These are phyloP conservation scores for Sebastes iracundus DNA, from an alignment of 2,797 vertebrate genomes.

Conservation along the genomic window DNA sequence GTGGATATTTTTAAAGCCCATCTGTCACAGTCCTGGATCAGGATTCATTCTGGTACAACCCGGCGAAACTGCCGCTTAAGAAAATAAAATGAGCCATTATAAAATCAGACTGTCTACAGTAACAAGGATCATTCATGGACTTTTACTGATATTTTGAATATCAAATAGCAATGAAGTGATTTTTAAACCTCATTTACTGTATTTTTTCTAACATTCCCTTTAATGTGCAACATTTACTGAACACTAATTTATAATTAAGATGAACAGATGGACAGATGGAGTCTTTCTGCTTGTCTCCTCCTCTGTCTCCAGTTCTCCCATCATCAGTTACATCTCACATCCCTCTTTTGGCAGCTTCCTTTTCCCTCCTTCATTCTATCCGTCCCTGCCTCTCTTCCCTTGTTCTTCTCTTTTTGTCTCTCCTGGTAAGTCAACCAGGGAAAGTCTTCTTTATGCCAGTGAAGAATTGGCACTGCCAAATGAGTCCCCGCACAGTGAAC, in stretches of 20 bases:
- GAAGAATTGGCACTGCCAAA: slow-evolving; percentile 37
- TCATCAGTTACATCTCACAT: slow-evolving; percentile 16
- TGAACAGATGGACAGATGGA: slow-evolving; percentile 33
- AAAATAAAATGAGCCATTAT: neutral
- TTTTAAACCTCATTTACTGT: neutral
- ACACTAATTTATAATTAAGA: neutral
- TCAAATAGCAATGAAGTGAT: neutral
- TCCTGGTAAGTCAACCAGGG: slow-evolving; percentile 27
- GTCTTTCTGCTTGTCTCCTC: slow-evolving; percentile 21
- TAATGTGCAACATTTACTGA: slow-evolving; percentile 6
- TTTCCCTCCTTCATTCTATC: neutral
- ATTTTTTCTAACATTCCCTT: neutral
- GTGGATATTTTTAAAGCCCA: slow-evolving; percentile 1
- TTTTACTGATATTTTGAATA: neutral
- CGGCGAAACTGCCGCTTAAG: neutral
- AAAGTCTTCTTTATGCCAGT: slow-evolving; percentile 27
- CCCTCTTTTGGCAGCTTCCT: slow-evolving; percentile 8
- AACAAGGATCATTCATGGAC: neutral
- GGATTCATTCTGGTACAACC: neutral
- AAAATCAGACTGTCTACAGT: neutral
- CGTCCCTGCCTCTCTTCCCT: neutral
- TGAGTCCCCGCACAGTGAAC: slow-evolving; percentile 22
- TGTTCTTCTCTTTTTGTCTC: neutral
- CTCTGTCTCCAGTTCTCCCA: neutral
- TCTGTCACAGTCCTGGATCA: slow-evolving; percentile 8